Percentiles rank a stretch among this genome's conserved stretches.
Conservation (phyloP, 2,113 vertebrate species). For the Urocolius indicus region DNA sequence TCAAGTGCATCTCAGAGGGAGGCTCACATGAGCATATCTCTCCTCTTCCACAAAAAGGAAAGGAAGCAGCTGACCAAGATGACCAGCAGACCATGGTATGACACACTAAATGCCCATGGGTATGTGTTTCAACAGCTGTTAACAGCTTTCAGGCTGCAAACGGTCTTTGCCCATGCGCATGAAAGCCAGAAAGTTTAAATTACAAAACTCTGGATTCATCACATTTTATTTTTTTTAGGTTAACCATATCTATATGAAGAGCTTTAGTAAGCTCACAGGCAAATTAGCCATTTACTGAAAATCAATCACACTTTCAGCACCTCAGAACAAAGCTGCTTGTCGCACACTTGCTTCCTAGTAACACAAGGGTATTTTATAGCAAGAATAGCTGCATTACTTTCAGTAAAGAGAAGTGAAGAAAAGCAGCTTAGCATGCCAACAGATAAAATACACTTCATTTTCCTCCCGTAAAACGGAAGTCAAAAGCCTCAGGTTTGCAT, state of each 20-base stretch:
- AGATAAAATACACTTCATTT: slow-evolving; percentile 56
- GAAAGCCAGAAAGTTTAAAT: neutral
- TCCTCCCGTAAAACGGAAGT: slow-evolving; percentile 35
- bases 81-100: neutral
- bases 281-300: neutral
- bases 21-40: neutral
- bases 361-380: neutral
- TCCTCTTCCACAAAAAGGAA: neutral
- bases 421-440: slow-evolving; percentile 55
- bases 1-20: neutral
- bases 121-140: neutral
- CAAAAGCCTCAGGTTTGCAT: slow-evolving; percentile 45
- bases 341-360: neutral
- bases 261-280: neutral
- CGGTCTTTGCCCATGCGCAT: neutral
- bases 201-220: neutral
- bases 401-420: neutral
- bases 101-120: rapidly evolving
- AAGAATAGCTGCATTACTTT: neutral
- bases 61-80: neutral
- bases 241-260: neutral
- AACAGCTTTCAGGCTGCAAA: neutral
- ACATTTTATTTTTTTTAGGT: neutral
- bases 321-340: neutral
- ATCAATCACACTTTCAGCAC: neutral